Percentiles rank a stretch among this genome's conserved stretches.
phyloP scores from a whole-genome alignment of 1,140 invertebrate species.

The Pogonomyrmex californicus region DNA sequence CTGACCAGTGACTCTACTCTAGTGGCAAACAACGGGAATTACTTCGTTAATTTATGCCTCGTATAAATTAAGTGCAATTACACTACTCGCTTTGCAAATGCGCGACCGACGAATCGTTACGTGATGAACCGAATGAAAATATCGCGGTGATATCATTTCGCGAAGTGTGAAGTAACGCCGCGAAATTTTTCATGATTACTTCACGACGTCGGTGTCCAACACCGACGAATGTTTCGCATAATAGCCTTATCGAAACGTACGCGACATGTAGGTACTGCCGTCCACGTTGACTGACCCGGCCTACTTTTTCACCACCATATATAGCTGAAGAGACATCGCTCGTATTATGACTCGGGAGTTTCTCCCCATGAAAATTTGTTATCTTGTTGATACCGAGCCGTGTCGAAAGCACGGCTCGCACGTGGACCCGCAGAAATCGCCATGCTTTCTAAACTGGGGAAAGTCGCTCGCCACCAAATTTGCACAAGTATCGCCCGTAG shows the following conservation, averaged over 20 bases:
- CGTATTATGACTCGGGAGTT: slow-evolving; percentile 73
- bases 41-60: neutral
- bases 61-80: no score
- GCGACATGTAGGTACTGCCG: slow-evolving; percentile 65
- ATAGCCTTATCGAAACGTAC: slow-evolving; percentile 65
- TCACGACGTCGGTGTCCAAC: neutral
- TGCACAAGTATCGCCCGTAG: neutral
- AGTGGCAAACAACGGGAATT: slow-evolving; percentile 1
- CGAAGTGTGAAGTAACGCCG: neutral
- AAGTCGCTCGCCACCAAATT: slow-evolving; percentile 28
- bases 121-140: neutral
- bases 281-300: slow-evolving; percentile 73
- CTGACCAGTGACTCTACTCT: neutral
- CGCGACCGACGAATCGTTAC: neutral
- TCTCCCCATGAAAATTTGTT: slow-evolving; percentile 80
- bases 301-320: slow-evolving; percentile 82
- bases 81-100: neutral
- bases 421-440: slow-evolving; percentile 70
- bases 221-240: slow-evolving; percentile 8
- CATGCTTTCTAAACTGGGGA: slow-evolving; percentile 82
- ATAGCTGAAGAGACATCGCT: slow-evolving; percentile 74
- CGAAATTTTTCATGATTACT: neutral
- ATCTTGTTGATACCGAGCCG: slow-evolving; percentile 63
- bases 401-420: slow-evolving; percentile 27
- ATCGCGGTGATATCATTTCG: slow-evolving; percentile 4